A percentile compares a stretch with the other conserved stretches of the same genome.
Conservation (phyloP, 1,140 invertebrate species). For the Ceratina calcarata region DNA sequence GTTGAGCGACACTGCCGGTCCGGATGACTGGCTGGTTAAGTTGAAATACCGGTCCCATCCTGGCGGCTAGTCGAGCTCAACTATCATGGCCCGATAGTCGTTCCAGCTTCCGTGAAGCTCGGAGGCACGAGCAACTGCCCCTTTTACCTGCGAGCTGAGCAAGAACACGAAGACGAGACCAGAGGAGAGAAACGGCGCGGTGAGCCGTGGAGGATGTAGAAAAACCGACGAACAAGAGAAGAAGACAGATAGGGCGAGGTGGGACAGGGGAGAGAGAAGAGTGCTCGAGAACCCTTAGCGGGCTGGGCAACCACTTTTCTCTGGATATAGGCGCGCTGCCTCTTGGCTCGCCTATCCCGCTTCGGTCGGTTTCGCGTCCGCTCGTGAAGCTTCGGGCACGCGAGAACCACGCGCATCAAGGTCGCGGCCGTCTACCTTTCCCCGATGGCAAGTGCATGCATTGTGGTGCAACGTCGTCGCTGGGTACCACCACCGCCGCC, state of each 20-base stretch:
- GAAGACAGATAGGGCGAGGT: background rate
- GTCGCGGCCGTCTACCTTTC: conserved; percentile 78
- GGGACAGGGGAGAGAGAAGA: background rate
- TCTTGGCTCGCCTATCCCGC: conserved; percentile 21
- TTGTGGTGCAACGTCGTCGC: conserved; percentile 64
- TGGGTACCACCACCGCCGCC: conserved; percentile 45
- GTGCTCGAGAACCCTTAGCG: conserved; percentile 50
- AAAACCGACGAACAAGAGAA: conserved; percentile 1
- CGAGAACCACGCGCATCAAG: conserved; percentile 81
- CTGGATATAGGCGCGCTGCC: conserved; percentile 39
- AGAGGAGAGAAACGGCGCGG: conserved; percentile 23
- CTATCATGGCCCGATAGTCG: conserved; percentile 57
- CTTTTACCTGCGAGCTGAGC: conserved; percentile 23
- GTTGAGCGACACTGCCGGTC: conserved; percentile 73
- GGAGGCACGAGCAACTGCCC: conserved; percentile 43
- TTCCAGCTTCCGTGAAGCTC: conserved; percentile 73
- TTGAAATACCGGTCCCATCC: conserved; percentile 76
- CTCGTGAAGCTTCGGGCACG: conserved; percentile 78
- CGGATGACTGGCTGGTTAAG: conserved; percentile 67
- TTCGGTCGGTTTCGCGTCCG: conserved; percentile 67
- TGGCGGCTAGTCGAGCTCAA: conserved; percentile 59
- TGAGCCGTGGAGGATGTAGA: conserved; percentile 10
- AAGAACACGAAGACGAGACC: background rate
- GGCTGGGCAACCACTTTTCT: conserved; percentile 56
- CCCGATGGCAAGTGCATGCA: conserved; percentile 69